Evolutionary conservation across 2,797 vertebrate species (phyloP).

Genomic region (Chelmon rostratus): DNA sequence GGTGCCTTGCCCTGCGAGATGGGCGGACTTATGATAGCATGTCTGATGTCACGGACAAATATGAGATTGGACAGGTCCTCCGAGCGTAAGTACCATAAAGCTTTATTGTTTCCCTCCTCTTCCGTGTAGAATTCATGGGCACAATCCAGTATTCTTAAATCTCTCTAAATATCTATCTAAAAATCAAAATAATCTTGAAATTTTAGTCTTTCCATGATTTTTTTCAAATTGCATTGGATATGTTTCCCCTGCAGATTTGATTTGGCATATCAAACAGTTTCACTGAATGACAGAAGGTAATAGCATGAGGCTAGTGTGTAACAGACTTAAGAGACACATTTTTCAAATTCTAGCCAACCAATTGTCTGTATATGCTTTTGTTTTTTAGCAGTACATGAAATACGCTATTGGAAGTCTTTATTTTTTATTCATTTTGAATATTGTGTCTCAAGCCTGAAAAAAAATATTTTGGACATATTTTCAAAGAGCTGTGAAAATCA

Average conservation of each 20-base stretch:
- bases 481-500: slow-evolving; percentile 50
- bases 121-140: slow-evolving; percentile 50
- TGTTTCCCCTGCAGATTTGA: slow-evolving; percentile 33
- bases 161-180: too few species aligned
- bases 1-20: slow-evolving; percentile 91
- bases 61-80: slow-evolving; percentile 91
- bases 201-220: slow-evolving; percentile 53
- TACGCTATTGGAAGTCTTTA: slow-evolving; percentile 13
- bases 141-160: slow-evolving; percentile 27
- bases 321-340: slow-evolving; percentile 40
- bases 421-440: slow-evolving; percentile 41
- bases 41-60: slow-evolving; percentile 91
- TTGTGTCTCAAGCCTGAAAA: slow-evolving; percentile 21
- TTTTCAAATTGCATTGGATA: slow-evolving; percentile 36
- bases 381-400: slow-evolving; percentile 38
- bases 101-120: slow-evolving; percentile 18
- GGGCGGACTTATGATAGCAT: slow-evolving; percentile 88
- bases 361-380: slow-evolving; percentile 41
- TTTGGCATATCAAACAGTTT: slow-evolving; percentile 42
- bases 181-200: slow-evolving; percentile 17
- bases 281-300: slow-evolving; percentile 45
- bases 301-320: slow-evolving; percentile 18
- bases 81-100: slow-evolving; percentile 87
- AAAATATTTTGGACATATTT: slow-evolving; percentile 39
- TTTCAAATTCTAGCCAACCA: slow-evolving; percentile 24